Evolutionary conservation across 2,113 vertebrate genomes (phyloP), one percentile per base, ranked within the genome.

Genomic region (Podocnemis expansa): DNA sequence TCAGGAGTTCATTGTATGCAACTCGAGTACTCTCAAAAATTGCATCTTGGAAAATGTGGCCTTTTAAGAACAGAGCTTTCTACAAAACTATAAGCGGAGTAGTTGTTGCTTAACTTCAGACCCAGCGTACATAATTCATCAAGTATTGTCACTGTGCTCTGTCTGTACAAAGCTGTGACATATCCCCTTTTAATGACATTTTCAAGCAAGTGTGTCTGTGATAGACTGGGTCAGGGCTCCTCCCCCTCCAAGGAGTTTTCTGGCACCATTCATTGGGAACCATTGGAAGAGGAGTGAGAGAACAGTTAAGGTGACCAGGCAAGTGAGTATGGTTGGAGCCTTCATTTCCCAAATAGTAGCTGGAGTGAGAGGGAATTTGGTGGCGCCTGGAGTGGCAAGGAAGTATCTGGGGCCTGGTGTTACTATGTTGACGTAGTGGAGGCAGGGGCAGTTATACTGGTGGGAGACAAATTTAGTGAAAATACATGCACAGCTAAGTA

Each of bases 331-430:
- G 27, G 5, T 76, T 88, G 51, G 14, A 80, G 83, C 60, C 60
- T 67, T 55, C 88, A 85, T 55, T 85, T 78, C 51, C 82, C 24
- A 1, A 2, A 2, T 63, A 92, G 75, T 67, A 88, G 85, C 84
- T n/a, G 55, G 58, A 89, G 92, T 85, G 91, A n/a, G n/a, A n/a
- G n/a, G n/a, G n/a, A n/a, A n/a, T n/a, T n/a, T n/a, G n/a, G n/a
- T n/a, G n/a, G n/a, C n/a, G n/a, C n/a, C 84, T n/a, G 55, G 58
- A 89, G 92, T 85, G 91, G 92, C 78, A 93, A 92, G 49, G 81
- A 80, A 47, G 21, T 89, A 34, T 54, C 27, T 78, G 81, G 22
- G 47, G 47, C 7, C 47, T 47, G 7, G 10, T 47, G 7, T 47
- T 47, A 52, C 51, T 16, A 52, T 52, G 14, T 52, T 52, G 51